phyloP scores from a whole-genome alignment of 1,140 invertebrate species.

The Spodoptera litura region DNA sequence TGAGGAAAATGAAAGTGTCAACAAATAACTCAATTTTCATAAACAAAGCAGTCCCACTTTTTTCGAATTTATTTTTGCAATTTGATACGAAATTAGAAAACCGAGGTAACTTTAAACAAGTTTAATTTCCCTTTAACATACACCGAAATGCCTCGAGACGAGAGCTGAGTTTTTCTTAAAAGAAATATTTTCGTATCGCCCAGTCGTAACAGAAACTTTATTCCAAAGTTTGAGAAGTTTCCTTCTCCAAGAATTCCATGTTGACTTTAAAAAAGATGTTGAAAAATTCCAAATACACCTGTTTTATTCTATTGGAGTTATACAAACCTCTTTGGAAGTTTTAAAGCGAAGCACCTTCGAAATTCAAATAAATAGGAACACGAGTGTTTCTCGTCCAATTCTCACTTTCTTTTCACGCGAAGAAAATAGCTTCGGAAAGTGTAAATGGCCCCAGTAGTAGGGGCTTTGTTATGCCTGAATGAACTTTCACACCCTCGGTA shows the following conservation, averaged over 20 bases:
- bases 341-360: background rate
- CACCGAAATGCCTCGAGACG: background rate
- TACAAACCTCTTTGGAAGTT: slow-evolving; percentile 14
- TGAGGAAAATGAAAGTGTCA: background rate
- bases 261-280: slow-evolving; percentile 19
- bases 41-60: background rate
- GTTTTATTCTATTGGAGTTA: slow-evolving; percentile 30
- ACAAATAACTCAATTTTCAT: background rate
- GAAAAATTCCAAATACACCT: slow-evolving; percentile 25
- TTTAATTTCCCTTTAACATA: background rate
- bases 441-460: slow-evolving; percentile 49
- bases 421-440: slow-evolving; percentile 41
- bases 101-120: background rate
- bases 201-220: slow-evolving; percentile 21
- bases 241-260: background rate
- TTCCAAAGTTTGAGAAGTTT: slow-evolving; percentile 24
- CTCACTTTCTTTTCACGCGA: slow-evolving; percentile 31
- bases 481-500: slow-evolving; percentile 54
- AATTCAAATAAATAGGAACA: slow-evolving; percentile 25
- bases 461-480: slow-evolving; percentile 55
- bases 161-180: slow-evolving; percentile 14
- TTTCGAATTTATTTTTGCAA: background rate
- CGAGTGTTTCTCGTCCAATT: slow-evolving; percentile 11
- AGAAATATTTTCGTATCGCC: slow-evolving; percentile 19
- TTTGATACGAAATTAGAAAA: background rate